phyloP scores from a whole-genome alignment of 2,888 invertebrate genomes.

The Cheilosia variabilis region DNA sequence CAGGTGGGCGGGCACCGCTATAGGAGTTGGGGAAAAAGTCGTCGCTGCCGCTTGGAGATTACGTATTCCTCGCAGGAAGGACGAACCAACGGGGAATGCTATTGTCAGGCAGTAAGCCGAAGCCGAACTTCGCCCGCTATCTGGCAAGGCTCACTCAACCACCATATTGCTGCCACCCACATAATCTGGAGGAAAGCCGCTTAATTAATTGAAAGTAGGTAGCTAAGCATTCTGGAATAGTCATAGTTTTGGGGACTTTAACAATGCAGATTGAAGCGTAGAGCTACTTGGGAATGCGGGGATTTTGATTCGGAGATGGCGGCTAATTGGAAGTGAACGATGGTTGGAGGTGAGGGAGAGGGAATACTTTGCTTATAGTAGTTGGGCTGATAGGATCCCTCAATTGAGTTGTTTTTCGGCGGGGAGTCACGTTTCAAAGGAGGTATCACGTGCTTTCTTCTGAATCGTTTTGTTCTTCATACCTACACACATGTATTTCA shows the following conservation, averaged over 20 bases:
- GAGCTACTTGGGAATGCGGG: not conserved
- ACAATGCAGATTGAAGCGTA: conserved; percentile 20
- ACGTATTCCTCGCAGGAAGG: conserved; percentile 21
- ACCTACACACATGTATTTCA: no score
- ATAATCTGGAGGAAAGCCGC: conserved; percentile 58
- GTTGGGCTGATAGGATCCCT: not conserved
- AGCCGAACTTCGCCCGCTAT: conserved; percentile 40
- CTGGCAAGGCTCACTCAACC: conserved; percentile 30
- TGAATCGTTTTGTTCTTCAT: no score
- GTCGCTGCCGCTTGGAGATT: conserved; percentile 41
- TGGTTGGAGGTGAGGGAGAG: not conserved
- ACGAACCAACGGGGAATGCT: conserved; percentile 39
- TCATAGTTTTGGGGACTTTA: conserved; percentile 39
- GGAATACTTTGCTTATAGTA: no score
- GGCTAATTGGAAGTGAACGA: conserved; percentile 46
- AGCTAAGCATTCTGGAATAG: conserved; percentile 58
- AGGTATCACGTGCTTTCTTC: no score
- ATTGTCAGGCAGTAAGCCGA: conserved; percentile 56
- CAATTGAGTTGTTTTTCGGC: not conserved
- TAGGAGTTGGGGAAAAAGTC: conserved; percentile 16
- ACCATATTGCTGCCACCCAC: conserved; percentile 29
- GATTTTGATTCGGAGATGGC: conserved; percentile 51
- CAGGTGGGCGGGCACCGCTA: conserved; percentile 22
- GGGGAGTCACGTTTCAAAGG: no score
- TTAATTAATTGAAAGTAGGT: conserved; percentile 70